Base-by-base conservation (phyloP, 2,888 invertebrate species). In the Buathra laborator region DNA sequence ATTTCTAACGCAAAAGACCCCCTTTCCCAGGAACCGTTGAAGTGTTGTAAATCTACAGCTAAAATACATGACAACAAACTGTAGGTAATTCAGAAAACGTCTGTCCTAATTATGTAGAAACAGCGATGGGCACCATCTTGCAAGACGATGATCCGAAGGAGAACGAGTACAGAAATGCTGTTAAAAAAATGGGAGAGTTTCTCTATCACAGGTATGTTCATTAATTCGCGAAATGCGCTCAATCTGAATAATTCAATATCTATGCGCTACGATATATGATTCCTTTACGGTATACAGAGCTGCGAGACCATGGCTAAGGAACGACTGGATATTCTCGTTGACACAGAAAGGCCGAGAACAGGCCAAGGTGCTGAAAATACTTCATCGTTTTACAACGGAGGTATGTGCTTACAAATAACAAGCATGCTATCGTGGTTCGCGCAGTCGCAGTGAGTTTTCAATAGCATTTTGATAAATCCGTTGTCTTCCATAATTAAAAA, bases 121-220 rank as follows among this genome's bases (percentile, higher is more conserved):
- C 86, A 3, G 84, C 87, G 1, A 87, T 87, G 87, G 87, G 87
- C 12, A 86, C 87, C 24, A 68, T 59, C 32, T 44, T 87, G 16
- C 67, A 75, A 24, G 75, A 81, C 1, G 48, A 68, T 1, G 83
- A 86, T 56, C 72, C 76, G 43, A 16, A 84, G 24, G 83, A 84
- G 4, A 62, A 81, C 12, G 66, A 66, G 16, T 87, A 87, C 66
- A 84, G 86, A 74, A 51, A 68, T 16, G 32, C 81, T 2, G 59
- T 87, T 12, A 84, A 85, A 66, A 24, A 67, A n/a, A 77, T 87
- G 67, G 86, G 86, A 9, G 66, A 85, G 3, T 12, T 83, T 16
- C 5, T 83, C 3, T 79, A 80, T 29, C 51, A 77, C 67, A 83
- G 87, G 87, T 68, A 68, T 29, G 66, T 53, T 24, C 46, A 71